Base-by-base conservation (phyloP, 1,140 invertebrate species). In the Sarcophaga bullata region DNA sequence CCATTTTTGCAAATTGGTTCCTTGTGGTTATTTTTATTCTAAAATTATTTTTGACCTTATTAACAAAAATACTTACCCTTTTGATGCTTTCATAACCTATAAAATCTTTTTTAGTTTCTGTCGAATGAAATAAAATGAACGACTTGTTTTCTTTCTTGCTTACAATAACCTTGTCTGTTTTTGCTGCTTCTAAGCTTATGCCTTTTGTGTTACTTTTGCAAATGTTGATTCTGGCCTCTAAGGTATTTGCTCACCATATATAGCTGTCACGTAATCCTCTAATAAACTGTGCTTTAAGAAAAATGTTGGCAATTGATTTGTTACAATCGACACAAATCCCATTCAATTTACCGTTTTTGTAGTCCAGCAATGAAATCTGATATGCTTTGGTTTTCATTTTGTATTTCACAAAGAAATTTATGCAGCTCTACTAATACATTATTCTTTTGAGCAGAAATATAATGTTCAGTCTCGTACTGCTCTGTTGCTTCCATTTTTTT, bases 361-460 rank as follows among this genome's bases (percentile, higher is more conserved):
- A 73, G 37, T n/a, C 11, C 17, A 4, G 81, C 47, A 25, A 73
- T 46, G 73, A 50, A 81, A 11, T 81, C 81, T 17, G 62, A 7
- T 7, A 81, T 13, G 10, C 15, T 25, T 48, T 81, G 62, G 17
- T 49, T 50, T 73, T 72, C 46, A 25, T 73, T 81, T 50, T 81
- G 81, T 6, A 50, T 52, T n/a, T 81, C 72, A 9, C 46, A 73
- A 47, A 81, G 47, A 80, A 80, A 80, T 54, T 80, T 54, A 58
- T 80, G 68, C 37, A 72, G 80, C 72, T 81, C 80, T 6, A 81
- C 80, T 58, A 81, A 49, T 6, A 68, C 37, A 72, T n/a, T 81
- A 72, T 62, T 80, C 62, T 37, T 72, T 81, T 48, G 47, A 4
- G 19, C 68, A 73, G 37, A 73, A 81, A 81, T 81, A n/a, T n/a